Conservation (phyloP, 2,113 vertebrate species). For the Embiotoca jacksoni region DNA sequence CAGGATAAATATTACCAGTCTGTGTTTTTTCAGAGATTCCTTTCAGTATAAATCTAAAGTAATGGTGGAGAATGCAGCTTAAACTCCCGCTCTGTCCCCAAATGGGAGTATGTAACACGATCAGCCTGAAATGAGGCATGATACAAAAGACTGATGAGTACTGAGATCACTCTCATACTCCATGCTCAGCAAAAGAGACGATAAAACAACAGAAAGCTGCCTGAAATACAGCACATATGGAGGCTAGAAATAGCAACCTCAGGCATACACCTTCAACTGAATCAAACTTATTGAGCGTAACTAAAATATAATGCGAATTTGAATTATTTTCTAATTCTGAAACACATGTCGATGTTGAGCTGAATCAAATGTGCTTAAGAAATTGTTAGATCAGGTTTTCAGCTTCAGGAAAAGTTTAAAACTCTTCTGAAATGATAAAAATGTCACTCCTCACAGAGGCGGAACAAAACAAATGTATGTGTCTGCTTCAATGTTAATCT, state of each 20-base stretch:
- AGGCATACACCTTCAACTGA: too few species aligned
- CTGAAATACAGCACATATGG: conserved; percentile 21
- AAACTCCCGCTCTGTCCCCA: conserved; percentile 57
- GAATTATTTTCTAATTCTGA: too few species aligned
- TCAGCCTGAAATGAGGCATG: conserved; percentile 72
- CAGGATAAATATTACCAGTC: conserved; percentile 40
- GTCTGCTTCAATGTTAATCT: conserved; percentile 45
- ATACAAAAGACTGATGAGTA: conserved; percentile 75
- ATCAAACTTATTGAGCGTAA: too few species aligned
- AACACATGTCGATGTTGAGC: too few species aligned
- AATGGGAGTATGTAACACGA: conserved; percentile 63
- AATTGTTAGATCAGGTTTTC: too few species aligned
- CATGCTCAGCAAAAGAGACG: conserved; percentile 28
- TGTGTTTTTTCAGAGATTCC: conserved; percentile 44
- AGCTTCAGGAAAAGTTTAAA: conserved; percentile 8
- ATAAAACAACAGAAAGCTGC: conserved; percentile 22
- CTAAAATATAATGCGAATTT: too few species aligned
- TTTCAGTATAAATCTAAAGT: conserved; percentile 59
- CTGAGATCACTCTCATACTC: conserved; percentile 61
- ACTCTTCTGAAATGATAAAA: conserved; percentile 39
- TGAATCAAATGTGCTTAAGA: too few species aligned
- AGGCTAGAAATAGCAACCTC: background rate
- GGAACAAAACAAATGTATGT: conserved; percentile 44
- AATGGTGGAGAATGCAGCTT: conserved; percentile 51
- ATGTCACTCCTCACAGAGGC: conserved; percentile 16